These are phyloP conservation scores for Phylloscopus whistleri DNA, from an alignment of 2,113 vertebrate species.

Conservation along the genomic window DNA sequence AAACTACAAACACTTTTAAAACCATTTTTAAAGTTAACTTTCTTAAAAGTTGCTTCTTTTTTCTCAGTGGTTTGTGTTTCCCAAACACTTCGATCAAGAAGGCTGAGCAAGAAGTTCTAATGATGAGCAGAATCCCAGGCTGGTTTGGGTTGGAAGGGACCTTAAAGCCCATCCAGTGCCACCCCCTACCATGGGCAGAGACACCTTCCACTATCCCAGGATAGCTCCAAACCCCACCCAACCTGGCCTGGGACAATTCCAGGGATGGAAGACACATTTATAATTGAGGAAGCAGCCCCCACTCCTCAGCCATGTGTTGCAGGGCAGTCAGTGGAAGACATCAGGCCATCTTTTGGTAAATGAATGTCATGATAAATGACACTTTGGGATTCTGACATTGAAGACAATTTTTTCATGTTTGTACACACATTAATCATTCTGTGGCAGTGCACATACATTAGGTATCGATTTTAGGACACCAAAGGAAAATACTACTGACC, in stretches of 20 bases:
- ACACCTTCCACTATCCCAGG: background rate
- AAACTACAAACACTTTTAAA: background rate
- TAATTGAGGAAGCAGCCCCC: background rate
- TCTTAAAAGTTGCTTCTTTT: background rate
- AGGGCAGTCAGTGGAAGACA: background rate
- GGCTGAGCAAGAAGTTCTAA: background rate
- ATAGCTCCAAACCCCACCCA: fast-evolving
- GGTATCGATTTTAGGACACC: background rate
- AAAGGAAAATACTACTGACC: conserved; percentile 4
- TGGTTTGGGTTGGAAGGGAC: background rate
- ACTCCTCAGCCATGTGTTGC: background rate
- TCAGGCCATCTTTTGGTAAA: background rate
- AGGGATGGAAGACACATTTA: background rate
- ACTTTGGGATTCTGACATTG: background rate
- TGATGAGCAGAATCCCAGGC: background rate
- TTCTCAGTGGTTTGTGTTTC: background rate
- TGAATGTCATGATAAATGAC: background rate
- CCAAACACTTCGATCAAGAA: background rate
- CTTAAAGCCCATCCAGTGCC: background rate
- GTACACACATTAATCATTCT: background rate
- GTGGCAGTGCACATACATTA: background rate
- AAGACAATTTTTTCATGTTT: background rate
- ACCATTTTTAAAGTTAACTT: background rate
- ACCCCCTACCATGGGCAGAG: background rate
- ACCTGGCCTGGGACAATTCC: background rate